phyloP scores from a whole-genome alignment of 2,888 invertebrate species.

The Eristalis tenax region DNA sequence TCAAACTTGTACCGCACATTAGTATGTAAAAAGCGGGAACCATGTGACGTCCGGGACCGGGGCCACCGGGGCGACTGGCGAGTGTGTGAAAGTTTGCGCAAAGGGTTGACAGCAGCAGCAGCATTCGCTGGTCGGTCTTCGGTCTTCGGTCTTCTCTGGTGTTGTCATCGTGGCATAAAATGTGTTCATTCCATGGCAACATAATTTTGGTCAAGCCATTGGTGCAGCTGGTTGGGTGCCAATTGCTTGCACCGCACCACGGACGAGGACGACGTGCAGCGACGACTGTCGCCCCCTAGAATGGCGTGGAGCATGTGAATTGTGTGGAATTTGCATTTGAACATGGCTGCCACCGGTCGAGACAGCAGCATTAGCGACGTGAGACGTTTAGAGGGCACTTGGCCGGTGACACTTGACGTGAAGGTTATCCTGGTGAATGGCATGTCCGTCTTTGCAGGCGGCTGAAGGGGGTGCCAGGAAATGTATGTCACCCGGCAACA shows the following conservation, averaged over 20 bases:
- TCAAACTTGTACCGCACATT: constrained; percentile 56
- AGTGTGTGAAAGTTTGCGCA: constrained; percentile 19
- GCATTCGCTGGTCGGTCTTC: neutral
- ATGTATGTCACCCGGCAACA: neutral
- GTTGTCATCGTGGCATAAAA: constrained; percentile 20
- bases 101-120: neutral
- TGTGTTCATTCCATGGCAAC: constrained; percentile 18
- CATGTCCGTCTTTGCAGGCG: neutral
- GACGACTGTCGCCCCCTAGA: neutral
- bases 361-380: neutral
- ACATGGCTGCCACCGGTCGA: neutral
- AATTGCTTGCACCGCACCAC: neutral
- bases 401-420: neutral
- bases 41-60: constrained; percentile 36
- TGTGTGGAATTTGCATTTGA: neutral
- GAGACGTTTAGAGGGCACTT: neutral
- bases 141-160: neutral
- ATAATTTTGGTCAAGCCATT: constrained; percentile 26
- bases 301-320: neutral
- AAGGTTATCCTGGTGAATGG: neutral
- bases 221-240: neutral
- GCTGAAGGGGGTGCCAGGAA: neutral
- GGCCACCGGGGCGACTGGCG: neutral
- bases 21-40: constrained; percentile 41
- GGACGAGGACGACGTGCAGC: neutral